phyloP scores from a whole-genome alignment of 2,113 vertebrate genomes.

The Chaenocephalus aceratus region DNA sequence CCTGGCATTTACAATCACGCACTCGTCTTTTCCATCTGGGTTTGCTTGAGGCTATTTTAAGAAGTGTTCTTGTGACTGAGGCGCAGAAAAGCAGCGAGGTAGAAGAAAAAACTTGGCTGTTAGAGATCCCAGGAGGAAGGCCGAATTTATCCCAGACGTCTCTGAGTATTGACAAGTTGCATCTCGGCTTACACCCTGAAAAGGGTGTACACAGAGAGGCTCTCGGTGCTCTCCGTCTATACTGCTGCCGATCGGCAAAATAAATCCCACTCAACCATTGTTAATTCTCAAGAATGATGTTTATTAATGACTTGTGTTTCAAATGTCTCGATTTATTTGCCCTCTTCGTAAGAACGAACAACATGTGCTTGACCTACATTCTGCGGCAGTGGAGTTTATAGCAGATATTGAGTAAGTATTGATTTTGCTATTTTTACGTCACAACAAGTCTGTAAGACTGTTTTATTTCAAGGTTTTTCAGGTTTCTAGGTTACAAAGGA shows the following conservation, averaged over 20 bases:
- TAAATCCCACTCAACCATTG: background rate
- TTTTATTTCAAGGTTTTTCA: background rate
- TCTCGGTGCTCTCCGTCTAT: background rate
- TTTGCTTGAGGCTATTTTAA: constrained; percentile 61
- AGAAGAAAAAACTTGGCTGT: constrained; percentile 60
- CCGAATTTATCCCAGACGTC: constrained; percentile 57
- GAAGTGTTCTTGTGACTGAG: constrained; percentile 41
- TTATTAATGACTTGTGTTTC: background rate
- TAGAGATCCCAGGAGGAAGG: constrained; percentile 59
- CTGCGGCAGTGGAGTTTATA: background rate
- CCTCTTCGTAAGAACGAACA: background rate
- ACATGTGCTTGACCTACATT: background rate
- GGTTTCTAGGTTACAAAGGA: background rate
- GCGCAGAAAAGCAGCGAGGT: constrained; percentile 25
- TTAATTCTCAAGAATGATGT: background rate
- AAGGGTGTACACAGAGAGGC: constrained; percentile 3
- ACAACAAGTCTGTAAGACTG: background rate
- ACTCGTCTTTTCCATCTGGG: background rate
- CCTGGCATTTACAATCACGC: constrained; percentile 19
- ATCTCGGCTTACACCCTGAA: constrained; percentile 46
- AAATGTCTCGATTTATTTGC: background rate
- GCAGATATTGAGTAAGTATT: constrained; percentile 4
- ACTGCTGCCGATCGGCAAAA: background rate
- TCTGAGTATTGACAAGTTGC: constrained; percentile 48
- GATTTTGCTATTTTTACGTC: constrained; percentile 8